Evolutionary conservation across 1,140 invertebrate species (phyloP).

Genomic region (Drosophila parabipectinata): DNA sequence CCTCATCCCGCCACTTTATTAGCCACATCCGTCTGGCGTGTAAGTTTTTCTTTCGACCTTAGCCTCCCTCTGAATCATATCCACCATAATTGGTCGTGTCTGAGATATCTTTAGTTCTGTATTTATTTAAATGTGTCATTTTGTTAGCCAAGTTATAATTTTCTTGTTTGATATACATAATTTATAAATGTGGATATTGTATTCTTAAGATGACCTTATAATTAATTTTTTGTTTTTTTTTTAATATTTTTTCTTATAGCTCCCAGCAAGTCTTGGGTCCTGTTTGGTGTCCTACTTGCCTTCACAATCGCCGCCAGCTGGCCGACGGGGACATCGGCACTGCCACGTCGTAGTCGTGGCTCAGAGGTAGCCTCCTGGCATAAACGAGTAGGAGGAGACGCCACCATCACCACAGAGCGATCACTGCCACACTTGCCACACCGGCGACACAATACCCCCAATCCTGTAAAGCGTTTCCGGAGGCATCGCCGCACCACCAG

Average conservation of each 20-base stretch:
- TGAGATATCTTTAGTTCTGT: neutral
- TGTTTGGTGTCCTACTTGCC: slow-evolving; percentile 35
- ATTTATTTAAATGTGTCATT: neutral
- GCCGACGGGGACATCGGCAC: slow-evolving; percentile 16
- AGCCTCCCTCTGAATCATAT: neutral
- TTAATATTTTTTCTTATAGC: slow-evolving; percentile 18
- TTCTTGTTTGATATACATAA: too few relatives aligned
- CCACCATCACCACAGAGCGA: neutral
- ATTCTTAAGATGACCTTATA: too few relatives aligned
- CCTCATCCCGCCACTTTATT: neutral
- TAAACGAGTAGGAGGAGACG: neutral
- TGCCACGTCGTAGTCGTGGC: slow-evolving; percentile 38
- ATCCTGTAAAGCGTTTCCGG: neutral
- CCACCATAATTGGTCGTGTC: neutral
- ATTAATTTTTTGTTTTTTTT: neutral
- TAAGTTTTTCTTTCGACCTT: neutral
- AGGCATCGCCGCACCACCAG: neutral
- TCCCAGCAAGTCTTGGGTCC: slow-evolving; percentile 20
- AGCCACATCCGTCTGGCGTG: neutral
- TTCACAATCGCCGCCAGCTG: slow-evolving; percentile 25
- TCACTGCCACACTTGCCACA: slow-evolving; percentile 1
- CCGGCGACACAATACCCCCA: neutral
- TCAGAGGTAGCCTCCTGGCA: slow-evolving; percentile 34
- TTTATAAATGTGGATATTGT: too few relatives aligned
- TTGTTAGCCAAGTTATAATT: neutral